Base-by-base conservation (phyloP, 2,113 vertebrate species). In the Dipodomys stephensi region DNA sequence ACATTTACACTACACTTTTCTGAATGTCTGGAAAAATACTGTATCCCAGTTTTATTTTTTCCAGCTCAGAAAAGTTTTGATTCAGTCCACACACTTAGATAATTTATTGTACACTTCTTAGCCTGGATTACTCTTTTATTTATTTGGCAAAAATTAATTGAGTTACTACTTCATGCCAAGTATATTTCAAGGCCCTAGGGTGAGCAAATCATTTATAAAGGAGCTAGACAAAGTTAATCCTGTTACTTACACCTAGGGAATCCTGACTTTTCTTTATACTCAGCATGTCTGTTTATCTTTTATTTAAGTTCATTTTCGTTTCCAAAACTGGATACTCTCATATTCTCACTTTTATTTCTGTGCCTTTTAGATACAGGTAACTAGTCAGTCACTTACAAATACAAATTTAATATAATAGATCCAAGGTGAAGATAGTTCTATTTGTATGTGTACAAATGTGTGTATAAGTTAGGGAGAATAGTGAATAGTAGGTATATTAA, bases 271-370 rank as follows among this genome's bases (percentile, higher is more conserved):
- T 79, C 20, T 83, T 35, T 85, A 0, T 87, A 20, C 6, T 46
- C 35, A 69, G 19, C 7, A 69, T 77, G 4, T 84, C 78, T 68
- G 11, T 84, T 92, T 69, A 71, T 35, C 68, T 65, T 84, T 92
- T 35, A 72, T 53, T 85, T 78, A 57, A 90, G n/a, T n/a, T 49
- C 71, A 0, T 79, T 91, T 62, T 76, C 27, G 49, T 88, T 28
- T 30, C 44, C 90, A 74, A 92, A 90, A 64, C 23, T 65, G 35
- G 35, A 71, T 90, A 68, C 0, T 4, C 27, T 62, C 35, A 2
- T 72, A 81, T 93, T 91, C 83, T 88, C 53, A 49, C 22, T 92
- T 91, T 92, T 57, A 57, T 85, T 72, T n/a, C 60, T 94, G 44
- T 64, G 18, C 0, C 0, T 9, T 79, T 3, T 88, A 62, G 74